Conservation (phyloP, 1,140 invertebrate species). For the Rhynchophorus ferrugineus region DNA sequence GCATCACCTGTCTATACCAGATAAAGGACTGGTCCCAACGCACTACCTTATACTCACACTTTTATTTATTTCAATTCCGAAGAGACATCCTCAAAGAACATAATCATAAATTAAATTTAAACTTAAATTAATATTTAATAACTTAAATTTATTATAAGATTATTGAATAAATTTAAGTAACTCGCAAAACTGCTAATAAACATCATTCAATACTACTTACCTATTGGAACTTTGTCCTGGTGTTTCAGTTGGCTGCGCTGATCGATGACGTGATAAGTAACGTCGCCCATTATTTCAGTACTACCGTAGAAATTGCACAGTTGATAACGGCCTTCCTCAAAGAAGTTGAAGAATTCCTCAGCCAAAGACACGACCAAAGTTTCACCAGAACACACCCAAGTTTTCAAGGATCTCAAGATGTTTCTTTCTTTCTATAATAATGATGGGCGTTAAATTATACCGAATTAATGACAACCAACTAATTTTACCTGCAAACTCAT, state of each 20-base stretch:
- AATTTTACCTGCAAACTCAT: slow-evolving; percentile 33
- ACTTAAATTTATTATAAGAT: too few species aligned
- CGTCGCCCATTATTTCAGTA: slow-evolving; percentile 80
- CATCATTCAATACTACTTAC: slow-evolving; percentile 42
- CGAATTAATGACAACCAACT: background rate
- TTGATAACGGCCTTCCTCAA: slow-evolving; percentile 49
- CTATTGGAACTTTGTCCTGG: slow-evolving; percentile 69
- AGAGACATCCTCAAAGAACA: too few species aligned
- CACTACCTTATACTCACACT: too few species aligned
- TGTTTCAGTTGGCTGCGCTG: slow-evolving; percentile 49
- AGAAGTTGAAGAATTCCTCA: slow-evolving; percentile 64
- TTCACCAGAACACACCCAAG: slow-evolving; percentile 81
- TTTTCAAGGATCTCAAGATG: slow-evolving; percentile 50
- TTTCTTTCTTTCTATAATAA: slow-evolving; percentile 33
- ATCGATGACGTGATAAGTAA: slow-evolving; percentile 56
- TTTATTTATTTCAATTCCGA: too few species aligned
- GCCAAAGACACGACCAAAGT: slow-evolving; percentile 58
- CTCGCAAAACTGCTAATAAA: background rate
- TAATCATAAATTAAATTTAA: too few species aligned
- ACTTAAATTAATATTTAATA: too few species aligned
- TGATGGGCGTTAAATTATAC: background rate
- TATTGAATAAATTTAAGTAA: too few species aligned
- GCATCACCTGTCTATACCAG: too few species aligned
- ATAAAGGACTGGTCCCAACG: too few species aligned
- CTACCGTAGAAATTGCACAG: slow-evolving; percentile 85